Conservation (phyloP, 2,797 vertebrate genomes). For the Varecia variegata region DNA sequence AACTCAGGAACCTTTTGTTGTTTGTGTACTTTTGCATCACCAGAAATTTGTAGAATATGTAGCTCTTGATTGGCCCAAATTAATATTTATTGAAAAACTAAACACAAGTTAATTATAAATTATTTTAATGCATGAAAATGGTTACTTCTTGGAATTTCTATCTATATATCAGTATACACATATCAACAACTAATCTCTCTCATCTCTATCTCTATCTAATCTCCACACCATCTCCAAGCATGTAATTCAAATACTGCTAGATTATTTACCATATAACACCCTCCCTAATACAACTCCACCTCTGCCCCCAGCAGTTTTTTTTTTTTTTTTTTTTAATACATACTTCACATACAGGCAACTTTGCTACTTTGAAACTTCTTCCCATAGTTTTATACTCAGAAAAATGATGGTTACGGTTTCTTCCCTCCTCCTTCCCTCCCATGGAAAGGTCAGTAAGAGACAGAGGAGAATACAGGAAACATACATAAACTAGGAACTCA, state of each 20-base stretch:
- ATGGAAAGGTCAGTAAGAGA: neutral
- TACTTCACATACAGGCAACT: neutral
- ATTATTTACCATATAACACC: neutral
- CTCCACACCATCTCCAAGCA: neutral
- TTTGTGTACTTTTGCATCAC: neutral
- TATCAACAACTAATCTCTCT: neutral
- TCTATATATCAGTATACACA: neutral
- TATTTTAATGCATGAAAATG: neutral
- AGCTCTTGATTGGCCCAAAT: neutral
- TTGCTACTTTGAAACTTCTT: neutral
- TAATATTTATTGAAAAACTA: neutral
- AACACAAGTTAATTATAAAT: neutral
- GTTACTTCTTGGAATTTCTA: neutral
- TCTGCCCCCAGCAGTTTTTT: fast-evolving
- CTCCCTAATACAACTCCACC: neutral
- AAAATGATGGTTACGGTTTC: neutral
- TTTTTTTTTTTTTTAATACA: neutral
- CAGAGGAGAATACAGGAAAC: neutral
- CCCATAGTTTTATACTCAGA: neutral
- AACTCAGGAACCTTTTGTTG: neutral
- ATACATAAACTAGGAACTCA: neutral
- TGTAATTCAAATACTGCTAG: neutral
- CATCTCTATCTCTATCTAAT: neutral
- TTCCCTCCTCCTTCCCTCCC: neutral
- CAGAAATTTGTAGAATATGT: neutral